Evolutionary conservation across 2,113 vertebrate genomes (phyloP).

Genomic region (Aptenodytes patagonicus): DNA sequence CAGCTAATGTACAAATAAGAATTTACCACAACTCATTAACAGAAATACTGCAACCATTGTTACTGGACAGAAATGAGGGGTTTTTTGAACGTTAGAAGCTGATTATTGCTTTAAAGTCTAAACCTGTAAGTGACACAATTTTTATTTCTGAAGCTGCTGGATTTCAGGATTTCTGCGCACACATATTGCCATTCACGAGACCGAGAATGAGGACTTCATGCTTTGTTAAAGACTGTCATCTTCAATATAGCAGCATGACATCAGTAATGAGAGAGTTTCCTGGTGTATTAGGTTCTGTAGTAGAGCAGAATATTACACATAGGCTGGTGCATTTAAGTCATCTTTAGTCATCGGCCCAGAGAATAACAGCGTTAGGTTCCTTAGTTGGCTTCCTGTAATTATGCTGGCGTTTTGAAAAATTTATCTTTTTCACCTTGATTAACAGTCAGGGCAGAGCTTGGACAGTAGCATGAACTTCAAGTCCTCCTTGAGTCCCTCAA

Average conservation of each 20-base stretch:
- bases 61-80: neutral
- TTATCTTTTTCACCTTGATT: neutral
- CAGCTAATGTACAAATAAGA: neutral
- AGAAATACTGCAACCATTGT: neutral
- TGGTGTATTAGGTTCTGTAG: neutral
- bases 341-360: neutral
- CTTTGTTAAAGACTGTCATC: neutral
- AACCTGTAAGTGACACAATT: neutral
- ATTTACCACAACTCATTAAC: neutral
- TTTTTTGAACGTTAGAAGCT: neutral
- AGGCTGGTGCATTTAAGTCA: neutral
- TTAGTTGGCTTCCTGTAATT: neutral
- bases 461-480: fast-evolving
- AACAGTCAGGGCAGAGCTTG: neutral
- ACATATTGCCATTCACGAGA: neutral
- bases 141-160: neutral
- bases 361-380: neutral
- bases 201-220: neutral
- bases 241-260: neutral
- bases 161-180: neutral
- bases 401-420: neutral
- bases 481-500: neutral
- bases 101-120: neutral
- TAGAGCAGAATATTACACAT: neutral
- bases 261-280: neutral